Percentiles rank a stretch among this genome's conserved stretches.
phyloP scores from a whole-genome alignment of 2,888 invertebrate species.

The Saturnia japonica region DNA sequence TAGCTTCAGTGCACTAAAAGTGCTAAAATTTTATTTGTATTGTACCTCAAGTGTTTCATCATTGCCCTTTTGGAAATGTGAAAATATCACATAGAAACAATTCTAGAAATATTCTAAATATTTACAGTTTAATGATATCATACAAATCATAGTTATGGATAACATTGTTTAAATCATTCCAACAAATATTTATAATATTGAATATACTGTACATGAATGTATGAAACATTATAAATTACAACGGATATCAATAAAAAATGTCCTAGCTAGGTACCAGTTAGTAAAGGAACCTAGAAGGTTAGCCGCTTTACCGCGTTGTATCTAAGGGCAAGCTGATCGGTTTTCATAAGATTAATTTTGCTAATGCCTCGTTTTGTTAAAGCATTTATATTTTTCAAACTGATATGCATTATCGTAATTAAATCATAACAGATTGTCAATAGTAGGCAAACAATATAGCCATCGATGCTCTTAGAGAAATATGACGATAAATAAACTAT shows the following conservation, averaged over 20 bases:
- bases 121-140: neutral
- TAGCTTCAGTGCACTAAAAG: too few relatives aligned
- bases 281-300: constrained; percentile 5
- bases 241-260: neutral
- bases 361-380: neutral
- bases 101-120: too few relatives aligned
- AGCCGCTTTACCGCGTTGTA: neutral
- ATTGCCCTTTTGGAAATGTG: too few relatives aligned
- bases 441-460: neutral
- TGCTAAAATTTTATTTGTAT: too few relatives aligned
- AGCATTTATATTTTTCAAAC: neutral
- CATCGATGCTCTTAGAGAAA: too few relatives aligned
- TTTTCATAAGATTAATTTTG: neutral
- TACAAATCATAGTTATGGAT: neutral
- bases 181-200: neutral
- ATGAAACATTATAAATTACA: constrained; percentile 1
- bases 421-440: neutral
- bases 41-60: too few relatives aligned
- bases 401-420: neutral
- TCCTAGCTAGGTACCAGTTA: constrained; percentile 13
- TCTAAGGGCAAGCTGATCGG: neutral
- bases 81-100: too few relatives aligned
- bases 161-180: neutral
- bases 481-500: too few relatives aligned
- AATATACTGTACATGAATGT: neutral